phyloP scores from a whole-genome alignment of 2,113 vertebrate species.

The human region GRCh38 chr17:79222501-79223000 shows the following conservation, averaged over 20 bases:
- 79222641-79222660: no score
- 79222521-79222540: accelerated
- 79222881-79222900: no score
- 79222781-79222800: not conserved
- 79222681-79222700: accelerated
- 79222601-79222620: not conserved
- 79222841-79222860: not conserved
- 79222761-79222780: accelerated
- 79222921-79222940: not conserved
- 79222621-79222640: not conserved
- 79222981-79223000: accelerated
- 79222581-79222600: not conserved
- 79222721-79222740: not conserved
- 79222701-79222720: not conserved
- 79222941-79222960: not conserved
- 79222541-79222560: not conserved
- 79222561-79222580: not conserved
- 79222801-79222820: accelerated
- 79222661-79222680: accelerated
- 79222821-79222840: not conserved
- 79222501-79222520: accelerated
- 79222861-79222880: no score
- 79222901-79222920: accelerated
- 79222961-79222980: accelerated
- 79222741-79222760: not conserved